These are phyloP conservation scores for Artibeus jamaicensis DNA, from an alignment of 2,797 vertebrate genomes.

Conservation along the genomic window DNA sequence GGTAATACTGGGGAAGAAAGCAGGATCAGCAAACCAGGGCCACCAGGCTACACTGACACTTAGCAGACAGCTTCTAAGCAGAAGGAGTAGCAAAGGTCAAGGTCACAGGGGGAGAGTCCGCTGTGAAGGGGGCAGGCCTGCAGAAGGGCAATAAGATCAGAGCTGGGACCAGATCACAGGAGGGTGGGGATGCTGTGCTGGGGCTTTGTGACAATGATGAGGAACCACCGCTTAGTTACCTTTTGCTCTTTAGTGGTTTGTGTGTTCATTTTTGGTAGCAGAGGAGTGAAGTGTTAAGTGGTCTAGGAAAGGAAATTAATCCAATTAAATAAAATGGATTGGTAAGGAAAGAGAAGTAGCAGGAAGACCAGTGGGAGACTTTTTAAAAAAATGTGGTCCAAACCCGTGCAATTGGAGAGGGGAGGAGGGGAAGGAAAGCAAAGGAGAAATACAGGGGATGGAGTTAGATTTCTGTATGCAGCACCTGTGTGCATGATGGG, in stretches of 20 bases:
- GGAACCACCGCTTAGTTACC: neutral
- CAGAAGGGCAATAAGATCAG: neutral
- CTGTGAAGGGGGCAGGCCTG: fast-evolving
- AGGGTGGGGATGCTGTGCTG: fast-evolving
- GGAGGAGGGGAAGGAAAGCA: neutral
- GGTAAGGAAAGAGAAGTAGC: neutral
- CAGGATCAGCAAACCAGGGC: neutral
- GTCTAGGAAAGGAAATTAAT: neutral
- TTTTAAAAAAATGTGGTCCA: neutral
- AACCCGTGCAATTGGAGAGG: neutral
- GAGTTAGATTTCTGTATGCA: neutral
- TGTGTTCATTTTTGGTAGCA: neutral
- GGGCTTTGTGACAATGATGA: neutral
- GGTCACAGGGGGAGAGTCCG: fast-evolving
- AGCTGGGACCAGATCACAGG: neutral
- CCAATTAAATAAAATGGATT: slow-evolving; percentile 9
- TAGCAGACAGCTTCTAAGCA: neutral
- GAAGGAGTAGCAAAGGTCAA: neutral
- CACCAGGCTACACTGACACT: neutral
- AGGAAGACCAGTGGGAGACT: neutral
- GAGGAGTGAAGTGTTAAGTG: neutral
- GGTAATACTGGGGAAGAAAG: neutral
- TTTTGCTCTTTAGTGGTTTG: neutral
- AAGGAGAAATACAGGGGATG: neutral
- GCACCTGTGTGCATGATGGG: neutral